Conservation (phyloP, 2,888 invertebrate genomes). For the Diarsia rubi region DNA sequence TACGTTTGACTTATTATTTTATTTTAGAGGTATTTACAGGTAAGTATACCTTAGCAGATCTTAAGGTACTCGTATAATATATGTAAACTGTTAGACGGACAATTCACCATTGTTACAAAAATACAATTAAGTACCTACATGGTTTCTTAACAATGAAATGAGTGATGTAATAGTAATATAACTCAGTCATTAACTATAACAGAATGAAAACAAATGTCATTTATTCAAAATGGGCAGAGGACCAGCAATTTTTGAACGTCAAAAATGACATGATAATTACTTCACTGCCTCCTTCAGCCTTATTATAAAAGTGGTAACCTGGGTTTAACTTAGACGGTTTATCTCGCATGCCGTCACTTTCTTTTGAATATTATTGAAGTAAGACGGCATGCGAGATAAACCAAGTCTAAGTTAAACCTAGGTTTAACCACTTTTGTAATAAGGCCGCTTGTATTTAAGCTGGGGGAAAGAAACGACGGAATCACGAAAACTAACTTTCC, state of each 20-base stretch:
- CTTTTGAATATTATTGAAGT: no score
- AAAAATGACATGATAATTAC: not conserved
- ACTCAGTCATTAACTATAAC: not conserved
- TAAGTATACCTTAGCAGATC: not conserved
- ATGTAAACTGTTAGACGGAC: not conserved
- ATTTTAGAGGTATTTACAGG: not conserved
- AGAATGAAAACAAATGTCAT: not conserved
- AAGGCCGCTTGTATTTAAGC: no score
- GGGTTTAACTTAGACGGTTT: no score
- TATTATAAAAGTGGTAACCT: no score
- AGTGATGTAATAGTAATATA: not conserved
- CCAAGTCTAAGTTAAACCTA: no score
- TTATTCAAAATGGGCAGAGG: not conserved
- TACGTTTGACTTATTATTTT: not conserved
- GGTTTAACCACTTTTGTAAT: no score
- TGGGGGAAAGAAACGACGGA: not conserved
- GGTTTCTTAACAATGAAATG: not conserved
- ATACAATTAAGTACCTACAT: not conserved
- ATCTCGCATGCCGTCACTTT: no score
- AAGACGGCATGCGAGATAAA: no score
- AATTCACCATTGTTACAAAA: not conserved
- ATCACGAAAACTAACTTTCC: not conserved
- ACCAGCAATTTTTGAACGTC: not conserved
- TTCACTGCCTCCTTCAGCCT: not conserved
- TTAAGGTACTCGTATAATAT: not conserved